These are phyloP conservation scores for Orchesella flavescens DNA, from an alignment of 2,888 invertebrate species.

Conservation along the genomic window DNA sequence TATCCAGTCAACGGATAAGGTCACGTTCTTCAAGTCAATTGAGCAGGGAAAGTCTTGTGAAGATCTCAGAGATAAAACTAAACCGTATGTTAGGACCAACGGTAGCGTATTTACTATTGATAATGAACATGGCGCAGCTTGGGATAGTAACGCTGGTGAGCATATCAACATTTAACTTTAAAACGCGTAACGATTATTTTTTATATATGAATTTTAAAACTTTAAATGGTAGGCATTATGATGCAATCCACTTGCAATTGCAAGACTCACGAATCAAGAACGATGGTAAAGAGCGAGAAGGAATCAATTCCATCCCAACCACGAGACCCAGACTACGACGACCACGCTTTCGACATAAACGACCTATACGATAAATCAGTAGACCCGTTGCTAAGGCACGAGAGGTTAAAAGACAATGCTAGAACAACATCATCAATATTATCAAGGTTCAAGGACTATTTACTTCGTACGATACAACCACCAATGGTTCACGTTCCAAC, in stretches of 20 bases:
- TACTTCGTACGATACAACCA: constrained; percentile 25
- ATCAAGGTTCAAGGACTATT: constrained; percentile 47
- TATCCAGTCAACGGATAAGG: constrained; percentile 5
- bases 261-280: background rate
- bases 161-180: too few species aligned
- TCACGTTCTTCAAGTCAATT: constrained; percentile 5
- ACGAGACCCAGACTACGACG: constrained; percentile 18
- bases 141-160: constrained; percentile 1
- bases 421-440: constrained; percentile 51
- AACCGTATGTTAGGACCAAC: constrained; percentile 24
- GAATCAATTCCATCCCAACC: background rate
- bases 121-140: background rate
- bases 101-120: constrained; percentile 17
- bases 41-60: constrained; percentile 30
- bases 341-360: constrained; percentile 9
- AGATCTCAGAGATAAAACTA: constrained; percentile 30
- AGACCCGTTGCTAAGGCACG: constrained; percentile 26
- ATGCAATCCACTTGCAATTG: background rate
- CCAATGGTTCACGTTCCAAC: constrained; percentile 40
- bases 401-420: constrained; percentile 41
- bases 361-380: background rate
- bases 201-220: too few species aligned
- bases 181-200: too few species aligned
- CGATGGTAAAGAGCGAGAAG: background rate
- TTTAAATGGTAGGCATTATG: too few species aligned